Evolutionary conservation across 64 coral and sea anemone species (phyloP).

Genomic region (Dendronephthya gigantea): DNA sequence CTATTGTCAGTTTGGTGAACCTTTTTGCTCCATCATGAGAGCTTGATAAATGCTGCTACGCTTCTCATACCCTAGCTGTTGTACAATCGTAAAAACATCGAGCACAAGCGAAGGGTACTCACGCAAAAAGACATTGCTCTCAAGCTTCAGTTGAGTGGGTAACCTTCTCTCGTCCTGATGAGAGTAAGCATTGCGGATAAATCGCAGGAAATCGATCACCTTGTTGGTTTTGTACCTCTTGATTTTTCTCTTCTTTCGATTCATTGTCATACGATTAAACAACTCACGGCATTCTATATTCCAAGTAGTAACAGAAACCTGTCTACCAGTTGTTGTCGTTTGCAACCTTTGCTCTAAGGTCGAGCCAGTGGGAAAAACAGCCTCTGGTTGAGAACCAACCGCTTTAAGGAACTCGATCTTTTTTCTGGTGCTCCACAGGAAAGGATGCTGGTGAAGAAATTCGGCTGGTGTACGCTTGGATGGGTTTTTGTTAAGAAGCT

Average conservation of each 20-base stretch:
- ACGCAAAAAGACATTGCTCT: background rate
- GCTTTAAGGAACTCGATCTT: slow-evolving; percentile 13
- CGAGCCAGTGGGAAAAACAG: background rate
- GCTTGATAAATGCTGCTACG: background rate
- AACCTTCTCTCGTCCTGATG: background rate
- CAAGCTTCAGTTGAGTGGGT: background rate
- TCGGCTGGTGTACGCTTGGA: background rate
- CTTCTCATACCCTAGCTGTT: background rate
- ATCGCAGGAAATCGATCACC: background rate
- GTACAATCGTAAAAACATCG: background rate
- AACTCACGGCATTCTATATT: background rate
- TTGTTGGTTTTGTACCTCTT: background rate
- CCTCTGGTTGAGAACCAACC: background rate
- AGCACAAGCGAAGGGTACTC: background rate
- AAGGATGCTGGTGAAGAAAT: background rate
- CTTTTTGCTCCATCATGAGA: no score
- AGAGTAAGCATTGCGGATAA: background rate
- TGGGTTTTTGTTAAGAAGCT: background rate
- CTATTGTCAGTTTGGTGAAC: no score
- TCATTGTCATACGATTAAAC: background rate
- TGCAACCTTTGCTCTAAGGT: background rate
- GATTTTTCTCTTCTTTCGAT: background rate
- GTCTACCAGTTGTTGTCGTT: background rate
- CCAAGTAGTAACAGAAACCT: background rate
- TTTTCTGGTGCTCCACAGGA: background rate